phyloP scores from a whole-genome alignment of 92 coral and sea anemone genomes.

The Epizoanthus illoricatus region DNA sequence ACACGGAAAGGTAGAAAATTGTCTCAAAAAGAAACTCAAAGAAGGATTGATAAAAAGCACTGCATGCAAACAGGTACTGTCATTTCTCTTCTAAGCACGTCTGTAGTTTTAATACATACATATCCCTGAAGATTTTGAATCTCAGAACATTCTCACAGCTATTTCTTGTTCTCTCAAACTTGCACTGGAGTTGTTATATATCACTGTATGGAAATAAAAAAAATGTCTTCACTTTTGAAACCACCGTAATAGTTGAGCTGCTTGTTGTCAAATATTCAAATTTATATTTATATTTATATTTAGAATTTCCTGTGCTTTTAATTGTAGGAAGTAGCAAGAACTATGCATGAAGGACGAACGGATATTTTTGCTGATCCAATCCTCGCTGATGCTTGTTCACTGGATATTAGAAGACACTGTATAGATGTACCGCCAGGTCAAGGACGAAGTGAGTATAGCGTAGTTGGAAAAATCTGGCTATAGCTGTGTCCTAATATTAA shows the following conservation, averaged over 20 bases:
- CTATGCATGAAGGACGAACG: slow-evolving; percentile 81
- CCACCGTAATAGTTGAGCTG: too few relatives aligned
- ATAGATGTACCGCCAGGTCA: slow-evolving; percentile 70
- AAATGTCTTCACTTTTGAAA: too few relatives aligned
- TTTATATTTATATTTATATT: too few relatives aligned
- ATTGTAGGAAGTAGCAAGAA: slow-evolving; percentile 66
- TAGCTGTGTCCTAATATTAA: neutral
- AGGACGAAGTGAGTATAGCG: slow-evolving; percentile 74
- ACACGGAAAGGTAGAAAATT: slow-evolving; percentile 9
- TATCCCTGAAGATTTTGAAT: too few relatives aligned
- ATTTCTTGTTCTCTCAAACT: too few relatives aligned
- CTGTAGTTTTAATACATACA: too few relatives aligned
- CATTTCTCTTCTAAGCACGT: too few relatives aligned
- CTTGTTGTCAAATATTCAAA: too few relatives aligned
- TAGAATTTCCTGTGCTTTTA: neutral
- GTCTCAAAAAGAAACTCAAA: slow-evolving; percentile 13
- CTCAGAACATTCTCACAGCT: too few relatives aligned
- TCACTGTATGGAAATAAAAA: too few relatives aligned
- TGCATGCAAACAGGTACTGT: neutral
- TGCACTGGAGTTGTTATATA: too few relatives aligned
- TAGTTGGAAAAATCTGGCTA: too few relatives aligned
- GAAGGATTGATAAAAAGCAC: slow-evolving; percentile 1
- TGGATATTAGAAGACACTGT: slow-evolving; percentile 69
- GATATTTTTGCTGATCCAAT: slow-evolving; percentile 84
- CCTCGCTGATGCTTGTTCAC: slow-evolving; percentile 70